Evolutionary conservation across 2,113 vertebrate species (phyloP), one percentile per base, ranked within the genome.

Genomic region (Carassius auratus): DNA sequence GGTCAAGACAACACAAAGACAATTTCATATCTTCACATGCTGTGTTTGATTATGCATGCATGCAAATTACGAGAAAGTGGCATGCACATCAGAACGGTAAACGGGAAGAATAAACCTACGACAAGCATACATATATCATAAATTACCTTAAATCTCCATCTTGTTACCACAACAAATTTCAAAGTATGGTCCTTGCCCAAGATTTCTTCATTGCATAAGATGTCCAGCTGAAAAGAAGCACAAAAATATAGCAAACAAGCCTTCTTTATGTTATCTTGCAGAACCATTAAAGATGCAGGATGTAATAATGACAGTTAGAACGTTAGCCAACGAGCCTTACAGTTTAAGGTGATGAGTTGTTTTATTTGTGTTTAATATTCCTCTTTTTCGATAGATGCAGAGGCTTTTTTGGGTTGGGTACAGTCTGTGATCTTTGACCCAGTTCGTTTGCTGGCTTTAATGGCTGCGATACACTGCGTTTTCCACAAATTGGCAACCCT

Each of bases 161-260:
- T 96, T 10, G 98, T 99, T 93, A 99, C 98, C 74, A 99, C 98
- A 92, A 99, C 98, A 90, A 99, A 99, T 92, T 99, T 99, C 93
- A 99, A 96, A 0, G 98, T 99, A 91, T 99, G 98, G 93, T 99
- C 98, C 93, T 99, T 99, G 88, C 98, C 98, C 92, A 99, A 93
- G 91, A 99, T 99, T 92, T 99, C 98, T 93, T 99, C 98, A 66
- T 99, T 99, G 97, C 98, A 99, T 97, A 99, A 96, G 94, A 99
- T 99, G 91, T 99, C 98, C 96, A 99, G 96, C 98, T 99, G 92
- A 79, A 33, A 87, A 73, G 13, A 42, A 73, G 19, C 8, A 86
- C 33, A 86, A 12, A 48, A 61, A 33, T 23, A 74, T 21, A 36
- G 26, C n/a, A 30, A 17, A 61, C 14, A 74, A 50, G 85, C 17